Conservation (phyloP, 2,888 invertebrate species). For the Villa cingulata region DNA sequence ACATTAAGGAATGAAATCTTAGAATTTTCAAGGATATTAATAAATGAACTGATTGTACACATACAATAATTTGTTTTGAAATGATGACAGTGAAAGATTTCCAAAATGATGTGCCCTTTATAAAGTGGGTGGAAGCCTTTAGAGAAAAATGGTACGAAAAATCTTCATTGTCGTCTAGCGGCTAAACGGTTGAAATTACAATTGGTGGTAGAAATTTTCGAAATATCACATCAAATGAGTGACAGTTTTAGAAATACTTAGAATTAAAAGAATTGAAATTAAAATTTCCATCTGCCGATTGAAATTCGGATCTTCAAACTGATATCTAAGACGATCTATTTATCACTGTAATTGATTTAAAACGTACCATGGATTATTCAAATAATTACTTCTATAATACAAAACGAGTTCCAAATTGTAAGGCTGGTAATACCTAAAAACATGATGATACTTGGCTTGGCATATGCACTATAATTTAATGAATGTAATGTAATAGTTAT, state of each 20-base stretch:
- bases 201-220: too few species aligned
- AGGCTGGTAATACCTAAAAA: too few species aligned
- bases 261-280: not conserved
- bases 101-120: not conserved
- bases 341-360: not conserved
- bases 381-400: not conserved
- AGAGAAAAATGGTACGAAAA: not conserved
- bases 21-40: not conserved
- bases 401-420: too few species aligned
- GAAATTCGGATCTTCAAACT: not conserved
- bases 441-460: too few species aligned
- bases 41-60: not conserved
- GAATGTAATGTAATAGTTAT: too few species aligned
- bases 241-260: not conserved
- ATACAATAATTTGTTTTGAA: not conserved
- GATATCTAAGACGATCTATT: not conserved
- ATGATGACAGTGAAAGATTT: not conserved
- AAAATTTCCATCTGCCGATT: not conserved
- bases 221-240: too few species aligned
- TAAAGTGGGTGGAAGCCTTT: not conserved
- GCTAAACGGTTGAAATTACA: too few species aligned
- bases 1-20: not conserved
- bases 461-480: too few species aligned
- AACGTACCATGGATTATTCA: not conserved
- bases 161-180: too few species aligned